phyloP scores from a whole-genome alignment of 92 coral and sea anemone species.

The Isaurus tuberculatus region DNA sequence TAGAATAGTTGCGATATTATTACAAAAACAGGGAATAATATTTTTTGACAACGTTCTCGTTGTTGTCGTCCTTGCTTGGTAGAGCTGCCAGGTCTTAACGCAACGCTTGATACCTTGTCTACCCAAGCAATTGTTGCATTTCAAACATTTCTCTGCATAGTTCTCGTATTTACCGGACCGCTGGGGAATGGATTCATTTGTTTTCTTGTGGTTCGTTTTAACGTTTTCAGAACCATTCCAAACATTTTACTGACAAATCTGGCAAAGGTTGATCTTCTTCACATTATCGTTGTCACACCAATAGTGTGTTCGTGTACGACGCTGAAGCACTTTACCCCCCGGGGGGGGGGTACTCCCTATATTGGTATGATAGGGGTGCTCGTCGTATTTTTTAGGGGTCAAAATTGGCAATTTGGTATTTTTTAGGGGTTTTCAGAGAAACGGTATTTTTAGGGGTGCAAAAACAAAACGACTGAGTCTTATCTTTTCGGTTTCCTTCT shows the following conservation, averaged over 20 bases:
- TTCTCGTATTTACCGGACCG: background rate
- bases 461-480: no score
- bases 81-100: background rate
- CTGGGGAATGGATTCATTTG: slow-evolving; percentile 3
- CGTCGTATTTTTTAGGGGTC: no score
- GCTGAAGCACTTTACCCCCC: background rate
- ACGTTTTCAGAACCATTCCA: slow-evolving; percentile 9
- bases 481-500: no score
- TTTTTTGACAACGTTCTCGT: no score
- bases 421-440: background rate
- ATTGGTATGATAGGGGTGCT: no score
- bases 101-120: background rate
- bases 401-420: no score
- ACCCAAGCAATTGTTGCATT: background rate
- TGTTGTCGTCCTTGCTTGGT: background rate
- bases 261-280: background rate
- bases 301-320: background rate
- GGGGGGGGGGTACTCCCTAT: no score
- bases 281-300: background rate
- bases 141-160: background rate
- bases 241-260: slow-evolving; percentile 7
- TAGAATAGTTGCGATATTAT: no score
- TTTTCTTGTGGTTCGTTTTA: slow-evolving; percentile 1
- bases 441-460: no score
- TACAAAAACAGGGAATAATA: no score